A percentile compares a stretch with the other conserved stretches of the same genome.
Conservation (phyloP, 2,888 invertebrate genomes). For the Sepioteuthis lessoniana region DNA sequence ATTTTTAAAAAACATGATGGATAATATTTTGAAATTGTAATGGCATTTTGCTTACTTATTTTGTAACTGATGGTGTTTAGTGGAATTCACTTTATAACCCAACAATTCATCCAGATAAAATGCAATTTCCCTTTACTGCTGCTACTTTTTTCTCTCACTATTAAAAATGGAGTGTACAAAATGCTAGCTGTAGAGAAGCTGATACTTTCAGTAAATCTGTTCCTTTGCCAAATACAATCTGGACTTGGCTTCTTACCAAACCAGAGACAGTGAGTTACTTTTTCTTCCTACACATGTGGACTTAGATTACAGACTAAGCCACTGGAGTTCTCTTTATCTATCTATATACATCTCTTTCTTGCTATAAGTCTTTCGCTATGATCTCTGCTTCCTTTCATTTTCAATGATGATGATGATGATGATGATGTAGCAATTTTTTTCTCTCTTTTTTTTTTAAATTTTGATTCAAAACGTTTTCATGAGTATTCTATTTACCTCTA, state of each 20-base stretch:
- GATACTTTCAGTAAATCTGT: background rate
- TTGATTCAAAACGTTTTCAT: no score
- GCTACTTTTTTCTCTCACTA: background rate
- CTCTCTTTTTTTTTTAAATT: no score
- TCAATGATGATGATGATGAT: no score
- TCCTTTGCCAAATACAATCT: background rate
- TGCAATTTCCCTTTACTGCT: background rate
- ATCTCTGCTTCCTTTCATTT: no score
- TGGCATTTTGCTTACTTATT: background rate
- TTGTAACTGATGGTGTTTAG: background rate
- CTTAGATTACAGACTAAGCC: background rate
- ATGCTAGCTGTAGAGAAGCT: background rate
- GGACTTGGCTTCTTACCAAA: conserved; percentile 4
- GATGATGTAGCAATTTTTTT: no score
- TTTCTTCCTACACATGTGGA: background rate
- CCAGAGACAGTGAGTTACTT: background rate
- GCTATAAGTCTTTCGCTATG: no score
- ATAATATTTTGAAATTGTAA: background rate
- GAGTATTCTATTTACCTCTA: no score
- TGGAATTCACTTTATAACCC: background rate
- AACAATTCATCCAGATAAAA: background rate
- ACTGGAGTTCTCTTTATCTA: background rate
- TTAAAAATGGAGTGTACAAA: background rate
- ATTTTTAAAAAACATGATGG: background rate
- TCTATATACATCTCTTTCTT: background rate